phyloP scores from a whole-genome alignment of 2,888 invertebrate species.

The Ametastegia equiseti region DNA sequence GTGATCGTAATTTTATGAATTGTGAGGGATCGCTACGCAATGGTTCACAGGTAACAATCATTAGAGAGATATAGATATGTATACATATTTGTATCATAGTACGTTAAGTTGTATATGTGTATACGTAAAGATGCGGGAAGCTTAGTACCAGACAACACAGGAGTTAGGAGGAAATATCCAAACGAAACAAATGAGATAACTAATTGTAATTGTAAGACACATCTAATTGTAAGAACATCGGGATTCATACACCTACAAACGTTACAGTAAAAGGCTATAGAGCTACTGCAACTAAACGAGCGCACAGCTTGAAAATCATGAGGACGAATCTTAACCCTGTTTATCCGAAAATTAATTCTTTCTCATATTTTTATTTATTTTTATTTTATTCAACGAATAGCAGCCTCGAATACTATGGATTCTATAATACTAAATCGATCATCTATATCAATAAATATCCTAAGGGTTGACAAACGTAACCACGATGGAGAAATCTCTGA shows the following conservation, averaged over 20 bases:
- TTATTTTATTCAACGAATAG: neutral
- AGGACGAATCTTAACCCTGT: constrained; percentile 37
- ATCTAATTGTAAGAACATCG: constrained; percentile 36
- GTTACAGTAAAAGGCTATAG: neutral
- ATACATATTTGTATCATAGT: neutral
- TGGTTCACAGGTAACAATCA: constrained; percentile 71
- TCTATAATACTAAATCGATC: neutral
- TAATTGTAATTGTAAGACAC: too few species aligned
- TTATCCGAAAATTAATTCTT: neutral
- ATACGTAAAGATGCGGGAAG: constrained; percentile 59
- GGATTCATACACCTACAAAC: neutral
- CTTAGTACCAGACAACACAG: constrained; percentile 66
- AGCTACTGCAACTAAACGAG: constrained; percentile 27
- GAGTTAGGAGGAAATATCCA: constrained; percentile 44
- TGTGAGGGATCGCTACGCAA: constrained; percentile 71
- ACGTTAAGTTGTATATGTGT: neutral
- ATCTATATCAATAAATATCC: neutral
- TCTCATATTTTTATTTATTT: constrained; percentile 1
- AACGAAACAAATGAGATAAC: neutral
- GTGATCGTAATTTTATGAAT: constrained; percentile 22
- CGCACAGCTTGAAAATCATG: neutral
- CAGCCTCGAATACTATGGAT: neutral
- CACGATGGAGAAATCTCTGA: neutral
- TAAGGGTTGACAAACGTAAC: neutral
- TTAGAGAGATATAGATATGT: constrained; percentile 49